These are phyloP conservation scores for Fregetta grallaria DNA, from an alignment of 2,113 vertebrate species.

Conservation along the genomic window DNA sequence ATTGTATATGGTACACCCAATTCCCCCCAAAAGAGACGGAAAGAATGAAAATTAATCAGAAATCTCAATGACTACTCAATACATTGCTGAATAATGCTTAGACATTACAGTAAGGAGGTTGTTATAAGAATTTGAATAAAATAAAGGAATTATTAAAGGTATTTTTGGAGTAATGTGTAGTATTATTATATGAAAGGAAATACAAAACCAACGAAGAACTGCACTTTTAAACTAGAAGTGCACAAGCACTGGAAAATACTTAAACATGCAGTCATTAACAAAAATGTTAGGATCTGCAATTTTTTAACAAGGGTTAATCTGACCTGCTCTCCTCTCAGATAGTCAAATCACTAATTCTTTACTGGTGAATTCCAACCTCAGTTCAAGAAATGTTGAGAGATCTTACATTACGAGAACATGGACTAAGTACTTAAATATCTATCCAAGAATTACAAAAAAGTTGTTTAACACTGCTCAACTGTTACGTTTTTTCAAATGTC, in stretches of 20 bases:
- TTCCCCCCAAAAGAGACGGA: background rate
- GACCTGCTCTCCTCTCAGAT: background rate
- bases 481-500: background rate
- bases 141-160: background rate
- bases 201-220: background rate
- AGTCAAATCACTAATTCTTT: background rate
- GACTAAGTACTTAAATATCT: background rate
- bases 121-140: background rate
- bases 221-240: background rate
- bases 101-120: background rate
- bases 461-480: background rate
- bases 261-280: background rate
- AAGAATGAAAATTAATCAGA: background rate
- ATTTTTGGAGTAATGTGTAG: background rate
- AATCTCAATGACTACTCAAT: background rate
- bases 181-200: background rate
- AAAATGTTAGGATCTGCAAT: background rate
- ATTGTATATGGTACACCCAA: fast-evolving
- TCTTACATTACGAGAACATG: background rate
- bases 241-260: background rate
- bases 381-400: background rate
- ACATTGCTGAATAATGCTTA: background rate
- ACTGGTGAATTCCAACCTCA: background rate
- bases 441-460: background rate
- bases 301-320: background rate